Evolutionary conservation across 2,888 invertebrate species (phyloP).

Genomic region (Hirtodrosophila histrioides): DNA sequence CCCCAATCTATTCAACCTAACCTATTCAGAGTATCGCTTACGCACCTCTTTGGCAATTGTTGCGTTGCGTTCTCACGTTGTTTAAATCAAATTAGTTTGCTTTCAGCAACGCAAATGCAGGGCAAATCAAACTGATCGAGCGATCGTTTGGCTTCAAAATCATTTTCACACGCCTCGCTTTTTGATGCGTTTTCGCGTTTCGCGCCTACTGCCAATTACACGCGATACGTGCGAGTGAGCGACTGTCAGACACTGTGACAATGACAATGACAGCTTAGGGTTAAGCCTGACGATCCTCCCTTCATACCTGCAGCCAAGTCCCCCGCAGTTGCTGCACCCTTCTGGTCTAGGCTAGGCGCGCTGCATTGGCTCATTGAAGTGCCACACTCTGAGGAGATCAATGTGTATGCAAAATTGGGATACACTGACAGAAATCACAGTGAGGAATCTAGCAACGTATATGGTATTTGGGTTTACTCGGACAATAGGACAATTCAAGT

Average conservation of each 20-base stretch:
- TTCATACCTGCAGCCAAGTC: conserved; percentile 10
- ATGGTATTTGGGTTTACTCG: too few species aligned
- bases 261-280: conserved; percentile 51
- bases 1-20: not conserved
- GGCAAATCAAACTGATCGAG: conserved; percentile 19
- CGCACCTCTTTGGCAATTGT: conserved; percentile 48
- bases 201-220: conserved; percentile 59
- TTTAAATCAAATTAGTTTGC: conserved; percentile 50
- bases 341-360: conserved; percentile 1
- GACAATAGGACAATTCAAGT: too few species aligned
- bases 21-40: conserved; percentile 37
- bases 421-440: conserved; percentile 17
- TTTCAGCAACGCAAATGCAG: conserved; percentile 31
- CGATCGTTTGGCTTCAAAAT: conserved; percentile 24
- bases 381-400: conserved; percentile 20
- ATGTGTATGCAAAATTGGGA: conserved; percentile 36
- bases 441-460: too few species aligned
- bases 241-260: conserved; percentile 54
- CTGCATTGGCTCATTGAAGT: conserved; percentile 24
- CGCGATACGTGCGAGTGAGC: not conserved
- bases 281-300: conserved; percentile 29
- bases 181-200: conserved; percentile 44
- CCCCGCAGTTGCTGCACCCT: not conserved
- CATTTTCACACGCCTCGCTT: conserved; percentile 62
- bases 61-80: conserved; percentile 57